phyloP scores from a whole-genome alignment of 1,140 invertebrate genomes.

The Drosophila nigrodunni region DNA sequence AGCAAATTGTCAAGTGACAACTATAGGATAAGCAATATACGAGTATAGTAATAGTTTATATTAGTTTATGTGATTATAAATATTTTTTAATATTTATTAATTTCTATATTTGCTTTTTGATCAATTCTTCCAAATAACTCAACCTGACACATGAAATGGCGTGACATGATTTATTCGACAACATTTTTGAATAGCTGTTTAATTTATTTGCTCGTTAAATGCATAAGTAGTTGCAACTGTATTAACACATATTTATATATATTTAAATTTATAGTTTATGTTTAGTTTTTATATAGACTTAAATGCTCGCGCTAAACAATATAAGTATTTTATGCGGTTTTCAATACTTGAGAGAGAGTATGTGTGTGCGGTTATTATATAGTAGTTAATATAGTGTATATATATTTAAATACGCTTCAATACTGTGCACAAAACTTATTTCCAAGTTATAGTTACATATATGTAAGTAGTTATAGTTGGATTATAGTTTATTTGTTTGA shows the following conservation, averaged over 20 bases:
- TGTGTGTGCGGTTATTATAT: constrained; percentile 66
- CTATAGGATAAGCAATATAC: constrained; percentile 5
- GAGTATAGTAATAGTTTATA: constrained; percentile 19
- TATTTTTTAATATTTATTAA: constrained; percentile 27
- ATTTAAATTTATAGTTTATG: constrained; percentile 17
- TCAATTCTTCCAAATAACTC: constrained; percentile 54
- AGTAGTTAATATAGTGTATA: constrained; percentile 47
- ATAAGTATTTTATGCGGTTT: constrained; percentile 42
- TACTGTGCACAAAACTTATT: constrained; percentile 79
- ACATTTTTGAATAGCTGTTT: constrained; percentile 1
- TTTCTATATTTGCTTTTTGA: constrained; percentile 2
- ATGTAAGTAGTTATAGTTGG: constrained; percentile 41
- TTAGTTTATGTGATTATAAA: constrained; percentile 6
- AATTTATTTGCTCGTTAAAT: constrained; percentile 44
- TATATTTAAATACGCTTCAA: constrained; percentile 35
- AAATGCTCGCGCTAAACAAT: constrained; percentile 79
- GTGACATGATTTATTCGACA: constrained; percentile 52
- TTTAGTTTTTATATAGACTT: constrained; percentile 58
- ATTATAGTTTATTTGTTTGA: constrained; percentile 74
- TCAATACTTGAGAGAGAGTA: constrained; percentile 70
- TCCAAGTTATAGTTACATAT: constrained; percentile 52
- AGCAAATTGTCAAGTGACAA: constrained; percentile 38
- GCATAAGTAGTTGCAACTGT: constrained; percentile 39
- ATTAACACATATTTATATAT: constrained; percentile 13
- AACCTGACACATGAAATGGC: constrained; percentile 69